These are phyloP conservation scores for Copidosoma aretas DNA, from an alignment of 2,888 invertebrate genomes.

Conservation along the genomic window DNA sequence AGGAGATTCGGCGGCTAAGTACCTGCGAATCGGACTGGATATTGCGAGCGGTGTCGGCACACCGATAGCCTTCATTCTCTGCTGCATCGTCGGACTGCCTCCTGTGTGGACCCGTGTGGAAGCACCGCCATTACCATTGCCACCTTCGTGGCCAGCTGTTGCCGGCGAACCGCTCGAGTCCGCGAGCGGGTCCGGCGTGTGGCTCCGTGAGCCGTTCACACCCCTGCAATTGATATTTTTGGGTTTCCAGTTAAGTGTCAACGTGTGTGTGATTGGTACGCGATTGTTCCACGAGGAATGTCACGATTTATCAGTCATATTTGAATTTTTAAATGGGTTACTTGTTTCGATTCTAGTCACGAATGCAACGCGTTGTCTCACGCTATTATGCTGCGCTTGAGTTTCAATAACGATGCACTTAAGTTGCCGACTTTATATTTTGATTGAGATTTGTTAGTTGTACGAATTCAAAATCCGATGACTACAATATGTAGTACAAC, in stretches of 20 bases:
- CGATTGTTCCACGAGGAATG: no score
- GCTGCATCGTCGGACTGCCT: constrained; percentile 85
- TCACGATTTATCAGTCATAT: background rate
- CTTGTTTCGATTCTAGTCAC: background rate
- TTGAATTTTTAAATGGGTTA: background rate
- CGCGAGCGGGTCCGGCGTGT: constrained; percentile 69
- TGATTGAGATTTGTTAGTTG: background rate
- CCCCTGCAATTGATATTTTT: constrained; percentile 60
- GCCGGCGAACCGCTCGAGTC: constrained; percentile 65
- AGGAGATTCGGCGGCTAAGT: constrained; percentile 53
- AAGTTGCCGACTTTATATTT: background rate
- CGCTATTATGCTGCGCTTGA: background rate
- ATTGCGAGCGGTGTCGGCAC: constrained; percentile 88
- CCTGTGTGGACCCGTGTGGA: constrained; percentile 47
- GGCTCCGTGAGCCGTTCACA: constrained; percentile 70
- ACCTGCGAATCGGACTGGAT: constrained; percentile 89
- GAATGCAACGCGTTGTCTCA: background rate
- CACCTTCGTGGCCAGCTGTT: constrained; percentile 48
- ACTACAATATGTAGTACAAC: background rate
- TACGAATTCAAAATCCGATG: background rate
- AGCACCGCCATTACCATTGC: constrained; percentile 36
- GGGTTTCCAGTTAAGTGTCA: background rate
- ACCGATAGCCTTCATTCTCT: constrained; percentile 87
- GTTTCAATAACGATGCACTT: background rate
- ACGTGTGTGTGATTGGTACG: no score